Base-by-base conservation (phyloP, 2,113 vertebrate genomes). In the Anoura caudifer region DNA sequence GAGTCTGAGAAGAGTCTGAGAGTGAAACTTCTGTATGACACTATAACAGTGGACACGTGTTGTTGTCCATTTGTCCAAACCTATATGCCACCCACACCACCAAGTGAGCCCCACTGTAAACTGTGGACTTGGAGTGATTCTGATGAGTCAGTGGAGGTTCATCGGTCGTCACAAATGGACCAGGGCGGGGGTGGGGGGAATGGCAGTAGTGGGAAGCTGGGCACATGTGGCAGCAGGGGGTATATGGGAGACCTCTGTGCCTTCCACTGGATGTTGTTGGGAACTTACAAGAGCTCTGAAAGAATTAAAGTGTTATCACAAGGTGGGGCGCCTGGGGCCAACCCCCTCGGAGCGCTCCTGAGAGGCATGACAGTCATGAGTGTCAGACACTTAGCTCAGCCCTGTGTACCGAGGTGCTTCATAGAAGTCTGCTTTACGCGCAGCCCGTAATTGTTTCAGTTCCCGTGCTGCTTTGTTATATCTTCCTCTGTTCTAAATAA, bases 391-490 rank as follows among this genome's bases (percentile, higher is more conserved):
- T 43, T 81, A 38, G 84, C 17, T 56, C 41, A 93, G 50, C 5
- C 45, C 43, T 33, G 33, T 24, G 45, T 7, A 31, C 43, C 41
- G 19, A 38, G 59, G 61, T 41, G 47, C 86, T 80, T 90, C 67
- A 47, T 54, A 28, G 54, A 38, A 89, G 43, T 36, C 7, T 63
- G 84, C n/a, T 95, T 76, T 80, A 5, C 61, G 87, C 79, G 50
- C 28, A 92, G 70, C 59, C 67, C 90, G 2, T 19, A 47, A 70
- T 90, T 65, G 16, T 65, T 72, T 91, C 22, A 41, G 47, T 38
- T 93, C 82, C 77, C 47, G 82, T 88, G 91, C 77, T 89, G 72
- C 36, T 76, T 96, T 69, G 88, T 59, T 43, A 88, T 91, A 79
- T 65, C 67, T 28, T 79, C 77, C 54, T 92, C 43, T 26, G 85